These are phyloP conservation scores for Oenanthe oenanthe DNA, from an alignment of 2,113 vertebrate genomes.

Conservation along the genomic window DNA sequence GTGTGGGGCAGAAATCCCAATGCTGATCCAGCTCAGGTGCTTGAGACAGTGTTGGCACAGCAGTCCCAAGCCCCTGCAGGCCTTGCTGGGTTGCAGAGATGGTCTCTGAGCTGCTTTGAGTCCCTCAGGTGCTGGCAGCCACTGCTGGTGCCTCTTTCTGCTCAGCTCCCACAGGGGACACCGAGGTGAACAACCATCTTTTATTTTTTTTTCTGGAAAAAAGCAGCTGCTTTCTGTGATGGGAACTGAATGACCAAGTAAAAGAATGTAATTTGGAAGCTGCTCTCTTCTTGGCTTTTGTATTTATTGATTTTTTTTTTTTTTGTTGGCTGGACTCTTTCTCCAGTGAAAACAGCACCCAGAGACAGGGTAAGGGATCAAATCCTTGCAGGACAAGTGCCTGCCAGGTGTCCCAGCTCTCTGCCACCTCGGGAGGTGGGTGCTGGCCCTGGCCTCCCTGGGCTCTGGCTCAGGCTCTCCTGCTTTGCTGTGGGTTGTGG, in stretches of 20 bases:
- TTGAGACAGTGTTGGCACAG: background rate
- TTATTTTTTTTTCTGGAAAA: background rate
- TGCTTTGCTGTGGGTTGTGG: slow-evolving; percentile 29
- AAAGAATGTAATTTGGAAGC: slow-evolving; percentile 24
- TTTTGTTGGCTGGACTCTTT: background rate
- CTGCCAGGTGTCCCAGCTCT: background rate
- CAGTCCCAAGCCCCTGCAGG: background rate
- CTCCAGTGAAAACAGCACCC: background rate
- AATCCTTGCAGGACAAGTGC: background rate
- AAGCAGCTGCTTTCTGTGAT: background rate
- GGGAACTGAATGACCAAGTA: background rate
- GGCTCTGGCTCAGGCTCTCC: background rate
- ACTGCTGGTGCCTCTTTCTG: background rate
- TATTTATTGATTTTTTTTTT: background rate
- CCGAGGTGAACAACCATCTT: background rate
- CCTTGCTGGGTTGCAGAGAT: background rate
- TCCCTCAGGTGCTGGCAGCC: background rate
- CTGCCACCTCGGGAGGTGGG: background rate
- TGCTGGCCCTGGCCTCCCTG: background rate
- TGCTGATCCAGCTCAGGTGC: background rate
- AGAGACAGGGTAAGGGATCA: background rate
- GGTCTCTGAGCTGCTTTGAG: background rate
- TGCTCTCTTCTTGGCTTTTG: background rate
- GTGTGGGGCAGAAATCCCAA: background rate
- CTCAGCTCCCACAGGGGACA: background rate